These are phyloP conservation scores for Benitochromis conjunctus DNA, from an alignment of 2,113 vertebrate genomes.

Conservation along the genomic window DNA sequence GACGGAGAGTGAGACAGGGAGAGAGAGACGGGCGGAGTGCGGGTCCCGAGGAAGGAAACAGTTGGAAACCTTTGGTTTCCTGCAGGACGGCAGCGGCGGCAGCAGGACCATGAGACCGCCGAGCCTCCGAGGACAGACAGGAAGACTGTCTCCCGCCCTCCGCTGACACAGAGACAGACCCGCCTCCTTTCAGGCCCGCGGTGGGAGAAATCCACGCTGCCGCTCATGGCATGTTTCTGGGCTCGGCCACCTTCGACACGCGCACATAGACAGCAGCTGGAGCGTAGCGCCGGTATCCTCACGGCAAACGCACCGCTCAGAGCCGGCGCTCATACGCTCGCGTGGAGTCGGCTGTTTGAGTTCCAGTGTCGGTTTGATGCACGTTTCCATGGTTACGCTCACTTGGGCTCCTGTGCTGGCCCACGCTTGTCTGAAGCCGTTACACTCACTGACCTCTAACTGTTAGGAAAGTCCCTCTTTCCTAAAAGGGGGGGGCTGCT, in stretches of 20 bases:
- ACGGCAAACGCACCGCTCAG: background rate
- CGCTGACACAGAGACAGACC: background rate
- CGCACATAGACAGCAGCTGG: background rate
- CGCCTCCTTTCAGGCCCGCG: background rate
- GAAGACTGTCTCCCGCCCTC: background rate
- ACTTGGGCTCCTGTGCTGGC: background rate
- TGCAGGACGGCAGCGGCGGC: background rate
- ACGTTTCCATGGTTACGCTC: background rate
- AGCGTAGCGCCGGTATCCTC: background rate
- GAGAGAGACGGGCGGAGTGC: background rate
- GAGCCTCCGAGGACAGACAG: background rate
- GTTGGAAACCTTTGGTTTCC: constrained; percentile 45
- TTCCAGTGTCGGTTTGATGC: background rate
- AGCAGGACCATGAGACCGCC: background rate
- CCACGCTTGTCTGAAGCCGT: background rate
- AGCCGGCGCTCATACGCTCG: rapidly evolving
- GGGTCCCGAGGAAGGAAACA: constrained; percentile 26
- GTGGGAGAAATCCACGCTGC: background rate
- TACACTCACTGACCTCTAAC: background rate
- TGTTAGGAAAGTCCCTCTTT: background rate
- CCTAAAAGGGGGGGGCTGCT: no score
- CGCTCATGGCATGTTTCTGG: background rate
- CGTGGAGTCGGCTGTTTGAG: background rate
- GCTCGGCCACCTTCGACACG: no score
- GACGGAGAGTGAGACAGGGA: background rate